Evolutionary conservation across 1,140 invertebrate species (phyloP), one percentile per base, ranked within the genome.

Genomic region (Venustaconcha ellipsiformis): DNA sequence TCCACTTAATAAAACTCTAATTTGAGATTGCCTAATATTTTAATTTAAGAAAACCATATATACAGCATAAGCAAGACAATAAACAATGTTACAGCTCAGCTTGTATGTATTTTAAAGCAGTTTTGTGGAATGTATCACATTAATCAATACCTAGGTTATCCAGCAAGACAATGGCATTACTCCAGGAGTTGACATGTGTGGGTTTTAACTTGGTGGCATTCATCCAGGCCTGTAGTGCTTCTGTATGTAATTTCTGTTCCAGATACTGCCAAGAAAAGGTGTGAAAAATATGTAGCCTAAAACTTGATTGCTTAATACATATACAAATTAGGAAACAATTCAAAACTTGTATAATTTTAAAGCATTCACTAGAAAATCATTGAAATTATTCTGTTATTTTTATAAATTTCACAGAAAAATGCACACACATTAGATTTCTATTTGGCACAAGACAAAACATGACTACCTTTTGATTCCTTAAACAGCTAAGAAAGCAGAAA

Each of bases 141-240:
- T 64, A 11, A 60, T 83, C 90, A 70, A 89, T 91, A 92, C 94
- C 93, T 79, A 94, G 92, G 86, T 96, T 96, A 88, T 98, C 96
- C 57, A 97, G 88, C 78, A 98, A 91, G 14, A 97, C 94, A 20
- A 98, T 91, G 84, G 96, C 93, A 88, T 99, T 99, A 66, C 94
- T 95, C 97, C 97, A 99, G 18, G 97, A 95, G 78, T 94, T 93
- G 14, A 92, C 90, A 88, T 98, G 96, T 0, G 91, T 93, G 0
- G 94, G 93, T 87, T 95, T 94, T 69, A 95, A 91, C 63, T 90
- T 88, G 2, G 95, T 95, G 5, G 97, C 95, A 86, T 94, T 94
- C 80, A 92, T 92, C 95, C 96, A 99, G 71, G 94, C 92, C 69
- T 88, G 88, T 37, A 93, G 86, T 5, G 94, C 94, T 82, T 92